A percentile compares a stretch with the other conserved stretches of the same genome.
phyloP scores from a whole-genome alignment of 2,113 vertebrate genomes.

The Ophiodon elongatus region DNA sequence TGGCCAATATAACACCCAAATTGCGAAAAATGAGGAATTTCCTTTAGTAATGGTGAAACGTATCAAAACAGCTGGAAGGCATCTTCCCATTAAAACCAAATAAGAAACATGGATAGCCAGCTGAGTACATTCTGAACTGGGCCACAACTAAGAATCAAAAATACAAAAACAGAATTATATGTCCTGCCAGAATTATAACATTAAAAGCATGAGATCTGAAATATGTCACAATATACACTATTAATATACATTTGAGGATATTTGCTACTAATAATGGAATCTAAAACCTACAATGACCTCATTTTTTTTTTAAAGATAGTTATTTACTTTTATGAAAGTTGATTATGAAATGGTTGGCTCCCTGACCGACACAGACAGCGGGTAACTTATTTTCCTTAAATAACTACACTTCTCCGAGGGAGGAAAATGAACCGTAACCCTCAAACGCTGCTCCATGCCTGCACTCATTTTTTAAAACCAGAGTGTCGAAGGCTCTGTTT shows the following conservation, averaged over 20 bases:
- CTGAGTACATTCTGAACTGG: conserved; percentile 19
- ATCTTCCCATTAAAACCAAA: conserved; percentile 29
- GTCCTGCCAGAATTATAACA: conserved; percentile 45
- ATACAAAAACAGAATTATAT: neutral
- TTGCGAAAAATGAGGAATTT: neutral
- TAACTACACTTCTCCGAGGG: conserved; percentile 13
- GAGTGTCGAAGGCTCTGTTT: conserved; percentile 53
- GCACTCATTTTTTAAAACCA: conserved; percentile 34
- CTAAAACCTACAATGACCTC: neutral
- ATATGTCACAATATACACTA: conserved; percentile 10
- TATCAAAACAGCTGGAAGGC: conserved; percentile 51
- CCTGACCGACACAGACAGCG: conserved; percentile 15
- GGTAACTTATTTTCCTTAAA: conserved; percentile 46
- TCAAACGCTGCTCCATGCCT: conserved; percentile 13
- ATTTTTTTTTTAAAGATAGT: neutral
- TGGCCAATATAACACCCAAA: neutral
- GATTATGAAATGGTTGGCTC: neutral
- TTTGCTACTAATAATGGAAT: conserved; percentile 13
- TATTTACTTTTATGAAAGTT: neutral
- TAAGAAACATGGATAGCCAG: neutral
- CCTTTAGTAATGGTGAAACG: conserved; percentile 22
- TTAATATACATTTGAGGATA: conserved; percentile 18
- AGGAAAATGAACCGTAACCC: conserved; percentile 40
- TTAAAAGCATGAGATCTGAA: neutral
- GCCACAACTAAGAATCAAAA: conserved; percentile 20